Evolutionary conservation across 2,888 invertebrate genomes (phyloP).

Genomic region (Cyaniris semiargus): DNA sequence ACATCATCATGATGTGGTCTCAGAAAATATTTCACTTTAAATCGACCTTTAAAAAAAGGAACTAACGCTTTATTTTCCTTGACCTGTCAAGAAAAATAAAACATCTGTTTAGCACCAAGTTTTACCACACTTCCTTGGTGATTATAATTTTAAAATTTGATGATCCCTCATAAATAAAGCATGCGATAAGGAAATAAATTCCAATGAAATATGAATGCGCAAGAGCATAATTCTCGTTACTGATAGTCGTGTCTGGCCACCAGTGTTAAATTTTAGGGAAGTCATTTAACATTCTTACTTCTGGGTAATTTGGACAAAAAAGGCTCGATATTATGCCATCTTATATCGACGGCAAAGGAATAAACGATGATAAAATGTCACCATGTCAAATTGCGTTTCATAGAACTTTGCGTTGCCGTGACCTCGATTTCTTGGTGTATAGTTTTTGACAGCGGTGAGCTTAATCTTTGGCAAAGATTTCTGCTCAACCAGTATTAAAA

Average conservation of each 20-base stretch:
- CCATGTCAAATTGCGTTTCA: conserved; percentile 10
- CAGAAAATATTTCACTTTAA: too few species aligned
- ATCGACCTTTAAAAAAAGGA: too few species aligned
- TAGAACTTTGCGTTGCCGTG: not conserved
- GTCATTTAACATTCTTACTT: conserved; percentile 20
- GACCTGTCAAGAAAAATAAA: too few species aligned
- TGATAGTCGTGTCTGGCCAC: not conserved
- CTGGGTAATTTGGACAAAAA: conserved; percentile 24
- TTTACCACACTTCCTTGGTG: not conserved
- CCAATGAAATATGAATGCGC: not conserved
- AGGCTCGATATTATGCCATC: conserved; percentile 32
- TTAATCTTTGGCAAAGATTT: not conserved
- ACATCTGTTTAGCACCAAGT: too few species aligned
- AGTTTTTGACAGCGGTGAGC: not conserved
- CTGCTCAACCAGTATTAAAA: not conserved
- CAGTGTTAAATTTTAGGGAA: conserved; percentile 14
- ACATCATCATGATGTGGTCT: too few species aligned
- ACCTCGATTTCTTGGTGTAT: not conserved
- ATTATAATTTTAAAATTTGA: not conserved
- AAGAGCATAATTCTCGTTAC: not conserved
- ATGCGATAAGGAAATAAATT: not conserved
- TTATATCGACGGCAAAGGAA: not conserved
- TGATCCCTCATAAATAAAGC: not conserved
- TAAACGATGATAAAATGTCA: not conserved
- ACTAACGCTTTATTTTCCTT: too few species aligned